phyloP scores from a whole-genome alignment of 2,888 invertebrate species.

The Cantharis rufa region DNA sequence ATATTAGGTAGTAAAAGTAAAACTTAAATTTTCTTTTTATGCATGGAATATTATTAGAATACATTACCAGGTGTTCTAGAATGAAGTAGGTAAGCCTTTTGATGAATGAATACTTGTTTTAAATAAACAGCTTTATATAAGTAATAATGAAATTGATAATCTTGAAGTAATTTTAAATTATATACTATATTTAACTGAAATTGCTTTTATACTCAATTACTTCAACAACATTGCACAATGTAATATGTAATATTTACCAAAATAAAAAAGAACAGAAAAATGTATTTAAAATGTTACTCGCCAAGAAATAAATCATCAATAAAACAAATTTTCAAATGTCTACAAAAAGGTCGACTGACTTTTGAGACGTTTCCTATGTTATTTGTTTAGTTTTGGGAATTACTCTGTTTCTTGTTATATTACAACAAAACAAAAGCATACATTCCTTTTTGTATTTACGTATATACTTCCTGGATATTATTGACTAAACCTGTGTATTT shows the following conservation, averaged over 20 bases:
- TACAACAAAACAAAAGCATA: not conserved
- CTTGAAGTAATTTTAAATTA: too few species aligned
- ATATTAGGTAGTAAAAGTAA: too few species aligned
- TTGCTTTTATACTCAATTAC: too few species aligned
- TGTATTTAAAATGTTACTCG: not conserved
- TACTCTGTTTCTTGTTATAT: not conserved
- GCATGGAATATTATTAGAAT: too few species aligned
- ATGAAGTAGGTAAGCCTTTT: too few species aligned
- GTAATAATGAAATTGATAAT: too few species aligned
- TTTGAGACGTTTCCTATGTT: not conserved
- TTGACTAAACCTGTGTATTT: not conserved
- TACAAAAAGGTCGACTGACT: conserved; percentile 1
- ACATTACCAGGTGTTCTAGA: too few species aligned
- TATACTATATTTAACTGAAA: too few species aligned
- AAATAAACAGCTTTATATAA: too few species aligned
- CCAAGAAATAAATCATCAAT: not conserved
- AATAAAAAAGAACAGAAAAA: not conserved
- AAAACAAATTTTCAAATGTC: conserved; percentile 2
- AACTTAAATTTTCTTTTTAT: too few species aligned
- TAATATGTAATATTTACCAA: not conserved
- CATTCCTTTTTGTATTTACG: not conserved
- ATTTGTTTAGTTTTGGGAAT: not conserved
- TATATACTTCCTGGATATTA: not conserved
- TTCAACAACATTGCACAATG: not conserved
- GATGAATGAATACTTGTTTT: too few species aligned